Base-by-base conservation (phyloP, 2,888 invertebrate genomes). In the Atherix ibis region DNA sequence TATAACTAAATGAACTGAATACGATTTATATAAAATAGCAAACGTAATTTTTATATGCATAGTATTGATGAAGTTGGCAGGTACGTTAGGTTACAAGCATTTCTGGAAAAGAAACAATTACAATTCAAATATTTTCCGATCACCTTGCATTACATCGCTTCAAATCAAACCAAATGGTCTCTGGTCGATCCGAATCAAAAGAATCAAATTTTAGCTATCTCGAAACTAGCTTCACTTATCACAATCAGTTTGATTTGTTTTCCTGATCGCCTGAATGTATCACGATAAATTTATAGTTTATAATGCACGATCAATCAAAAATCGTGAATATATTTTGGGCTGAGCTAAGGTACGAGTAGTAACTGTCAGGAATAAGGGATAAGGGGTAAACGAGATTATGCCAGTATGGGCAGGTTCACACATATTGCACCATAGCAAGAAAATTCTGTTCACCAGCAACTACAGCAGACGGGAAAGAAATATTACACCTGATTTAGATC, bases 261-360 rank as follows among this genome's bases (percentile, higher is more conserved):
- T 53, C 58, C 58, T 59, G 58, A 59, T 59, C 57, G 58, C 58
- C 58, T 44, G 54, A 55, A 58, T 59, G 58, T 59, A 59, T 59
- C 58, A 59, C 58, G 58, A 58, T 57, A 53, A 54, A 57, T 57
- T 58, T 57, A 56, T 56, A 58, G 58, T 57, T 57, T 58, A 57
- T 54, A 56, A 57, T 58, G 57, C 58, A 58, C 58, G 58, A 58
- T 58, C 58, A 58, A 58, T 58, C 58, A 58, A 58, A 57, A 58
- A 56, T 52, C 55, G 54, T 54, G 54, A 41, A 38, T 40, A 36
- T 31, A 28, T 40, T 31, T 27, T 12, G 16, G 17, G 31, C n/a
- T 17, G 31, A 18, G 9, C n/a, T 16, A 35, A 25, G 52, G 48
- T 44, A 44, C 43, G 40, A 47, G 40, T 41, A 43, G 41, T 42